phyloP scores from a whole-genome alignment of 2,888 invertebrate genomes.

The Keiferia lycopersicella region DNA sequence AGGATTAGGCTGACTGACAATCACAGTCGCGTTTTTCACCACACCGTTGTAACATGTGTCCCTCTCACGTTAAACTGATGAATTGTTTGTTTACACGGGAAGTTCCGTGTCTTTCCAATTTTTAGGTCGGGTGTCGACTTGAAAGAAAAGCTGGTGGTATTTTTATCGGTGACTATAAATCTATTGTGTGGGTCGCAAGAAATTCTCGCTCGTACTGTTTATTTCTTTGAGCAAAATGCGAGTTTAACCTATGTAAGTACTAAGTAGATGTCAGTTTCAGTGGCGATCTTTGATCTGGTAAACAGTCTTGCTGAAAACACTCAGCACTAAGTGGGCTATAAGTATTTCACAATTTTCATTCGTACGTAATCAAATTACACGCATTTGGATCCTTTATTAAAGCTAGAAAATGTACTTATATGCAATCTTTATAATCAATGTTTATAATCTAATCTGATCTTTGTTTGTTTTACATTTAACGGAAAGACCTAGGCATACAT shows the following conservation, averaged over 20 bases:
- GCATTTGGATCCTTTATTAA: background rate
- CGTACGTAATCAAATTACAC: background rate
- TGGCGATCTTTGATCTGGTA: slow-evolving; percentile 17
- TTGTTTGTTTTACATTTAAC: too few species aligned
- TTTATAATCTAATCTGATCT: too few species aligned
- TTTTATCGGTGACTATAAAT: slow-evolving; percentile 32
- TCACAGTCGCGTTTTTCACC: background rate
- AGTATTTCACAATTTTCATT: background rate
- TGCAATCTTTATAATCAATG: too few species aligned
- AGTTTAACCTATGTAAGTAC: slow-evolving; percentile 8
- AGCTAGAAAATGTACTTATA: too few species aligned
- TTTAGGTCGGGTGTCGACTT: slow-evolving; percentile 22
- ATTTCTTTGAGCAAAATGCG: slow-evolving; percentile 23
- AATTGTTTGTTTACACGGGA: slow-evolving; percentile 27
- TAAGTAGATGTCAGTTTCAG: slow-evolving; percentile 10
- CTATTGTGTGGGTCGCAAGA: slow-evolving; percentile 28
- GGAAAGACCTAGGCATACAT: too few species aligned
- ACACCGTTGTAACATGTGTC: background rate
- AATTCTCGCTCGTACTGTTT: slow-evolving; percentile 20
- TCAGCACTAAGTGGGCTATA: background rate
- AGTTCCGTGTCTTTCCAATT: slow-evolving; percentile 1
- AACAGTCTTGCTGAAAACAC: slow-evolving; percentile 16
- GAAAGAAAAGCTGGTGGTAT: slow-evolving; percentile 28
- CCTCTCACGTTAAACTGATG: background rate
- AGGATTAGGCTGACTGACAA: too few species aligned